A percentile compares a stretch with the other conserved stretches of the same genome.
Evolutionary conservation across 2,113 vertebrate species (phyloP).

Genomic region (Corvus moneduloides): DNA sequence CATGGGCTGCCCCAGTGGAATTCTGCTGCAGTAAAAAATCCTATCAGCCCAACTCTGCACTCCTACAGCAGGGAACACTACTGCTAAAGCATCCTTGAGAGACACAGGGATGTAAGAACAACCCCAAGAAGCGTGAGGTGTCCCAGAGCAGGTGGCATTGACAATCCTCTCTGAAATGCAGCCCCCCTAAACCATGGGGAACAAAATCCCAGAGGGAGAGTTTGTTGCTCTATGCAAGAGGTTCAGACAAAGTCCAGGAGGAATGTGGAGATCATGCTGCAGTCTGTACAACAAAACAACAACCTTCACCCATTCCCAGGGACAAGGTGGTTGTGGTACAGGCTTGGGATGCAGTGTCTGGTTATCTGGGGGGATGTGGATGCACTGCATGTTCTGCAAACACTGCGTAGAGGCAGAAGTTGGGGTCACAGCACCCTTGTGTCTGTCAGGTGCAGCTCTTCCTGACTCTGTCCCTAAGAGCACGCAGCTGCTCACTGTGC

Average conservation of each 20-base stretch:
- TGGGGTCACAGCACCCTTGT: background rate
- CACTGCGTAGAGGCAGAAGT: background rate
- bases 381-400: background rate
- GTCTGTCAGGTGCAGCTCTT: background rate
- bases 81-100: background rate
- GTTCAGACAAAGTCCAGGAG: no score
- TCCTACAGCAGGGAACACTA: background rate
- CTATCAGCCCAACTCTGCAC: background rate
- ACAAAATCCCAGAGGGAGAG: background rate
- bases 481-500: background rate
- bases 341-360: background rate
- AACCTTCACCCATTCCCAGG: background rate
- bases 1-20: background rate
- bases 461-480: background rate
- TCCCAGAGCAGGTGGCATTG: background rate
- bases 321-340: background rate
- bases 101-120: background rate
- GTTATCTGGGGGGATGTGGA: background rate
- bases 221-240: background rate
- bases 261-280: rapidly evolving
- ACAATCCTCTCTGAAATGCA: background rate
- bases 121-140: background rate
- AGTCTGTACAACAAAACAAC: background rate
- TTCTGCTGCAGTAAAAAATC: background rate
- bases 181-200: background rate